A percentile compares a stretch with the other conserved stretches of the same genome.
Conservation (phyloP, 2,797 vertebrate genomes). For the Petrocephalus sullivani region DNA sequence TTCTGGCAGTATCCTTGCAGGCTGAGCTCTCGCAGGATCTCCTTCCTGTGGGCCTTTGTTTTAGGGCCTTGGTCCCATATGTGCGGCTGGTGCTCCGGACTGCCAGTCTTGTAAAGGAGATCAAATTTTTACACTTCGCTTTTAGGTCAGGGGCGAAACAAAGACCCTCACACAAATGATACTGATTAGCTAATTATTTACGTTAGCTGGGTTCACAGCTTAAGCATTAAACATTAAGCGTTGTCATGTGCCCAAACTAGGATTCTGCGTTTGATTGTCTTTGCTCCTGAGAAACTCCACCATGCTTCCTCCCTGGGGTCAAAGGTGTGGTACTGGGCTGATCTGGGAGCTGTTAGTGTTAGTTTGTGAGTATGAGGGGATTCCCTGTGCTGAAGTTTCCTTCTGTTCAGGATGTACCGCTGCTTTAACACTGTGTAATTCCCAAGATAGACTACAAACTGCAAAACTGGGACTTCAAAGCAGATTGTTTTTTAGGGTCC, state of each 20-base stretch:
- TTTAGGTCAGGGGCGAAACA: background rate
- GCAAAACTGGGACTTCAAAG: background rate
- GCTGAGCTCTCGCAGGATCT: background rate
- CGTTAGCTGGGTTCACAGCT: background rate
- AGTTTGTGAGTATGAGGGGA: background rate
- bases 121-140: background rate
- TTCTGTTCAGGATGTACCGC: background rate
- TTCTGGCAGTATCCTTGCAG: background rate
- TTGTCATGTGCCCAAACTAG: background rate
- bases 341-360: background rate
- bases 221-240: background rate
- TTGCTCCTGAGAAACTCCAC: background rate
- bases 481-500: background rate
- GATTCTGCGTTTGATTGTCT: background rate
- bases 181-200: constrained; percentile 2
- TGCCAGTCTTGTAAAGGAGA: background rate
- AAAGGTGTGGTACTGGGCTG: background rate
- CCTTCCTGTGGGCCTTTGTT: background rate
- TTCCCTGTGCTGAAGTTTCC: background rate
- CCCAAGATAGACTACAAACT: background rate
- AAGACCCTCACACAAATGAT: background rate
- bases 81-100: background rate
- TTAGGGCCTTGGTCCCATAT: background rate
- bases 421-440: background rate
- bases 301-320: background rate